Percentiles rank a stretch among this genome's conserved stretches.
Conservation (phyloP, 2,888 invertebrate species). For the Sepiola atlantica region DNA sequence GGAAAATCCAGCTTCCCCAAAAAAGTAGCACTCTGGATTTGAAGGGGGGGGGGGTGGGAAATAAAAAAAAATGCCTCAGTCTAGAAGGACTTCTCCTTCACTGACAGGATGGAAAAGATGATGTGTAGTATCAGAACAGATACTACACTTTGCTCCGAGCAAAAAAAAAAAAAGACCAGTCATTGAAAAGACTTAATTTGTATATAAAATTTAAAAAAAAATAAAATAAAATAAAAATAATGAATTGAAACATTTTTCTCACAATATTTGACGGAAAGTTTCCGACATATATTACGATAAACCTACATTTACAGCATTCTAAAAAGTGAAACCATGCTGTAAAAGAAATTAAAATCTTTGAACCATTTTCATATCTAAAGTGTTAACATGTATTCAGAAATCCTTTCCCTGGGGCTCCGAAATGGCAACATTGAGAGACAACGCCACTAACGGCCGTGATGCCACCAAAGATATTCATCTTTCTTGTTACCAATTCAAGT, state of each 20-base stretch:
- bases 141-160: no score
- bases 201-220: no score
- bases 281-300: neutral
- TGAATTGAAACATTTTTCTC: neutral
- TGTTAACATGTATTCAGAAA: neutral
- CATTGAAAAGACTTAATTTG: neutral
- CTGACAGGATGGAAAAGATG: no score
- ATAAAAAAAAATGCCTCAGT: no score
- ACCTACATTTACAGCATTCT: neutral
- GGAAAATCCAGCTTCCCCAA: no score
- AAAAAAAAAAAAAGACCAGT: no score
- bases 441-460: neutral
- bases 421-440: neutral
- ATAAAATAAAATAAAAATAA: neutral
- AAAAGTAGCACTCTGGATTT: no score
- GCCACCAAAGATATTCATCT: neutral
- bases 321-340: neutral
- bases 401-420: neutral
- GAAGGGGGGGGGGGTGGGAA: no score
- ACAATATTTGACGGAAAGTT: neutral
- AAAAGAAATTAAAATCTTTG: neutral
- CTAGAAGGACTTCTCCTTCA: no score
- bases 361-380: neutral
- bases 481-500: neutral
- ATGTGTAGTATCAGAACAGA: no score